Base-by-base conservation (phyloP, 2,797 vertebrate species). In the Anas acuta region DNA sequence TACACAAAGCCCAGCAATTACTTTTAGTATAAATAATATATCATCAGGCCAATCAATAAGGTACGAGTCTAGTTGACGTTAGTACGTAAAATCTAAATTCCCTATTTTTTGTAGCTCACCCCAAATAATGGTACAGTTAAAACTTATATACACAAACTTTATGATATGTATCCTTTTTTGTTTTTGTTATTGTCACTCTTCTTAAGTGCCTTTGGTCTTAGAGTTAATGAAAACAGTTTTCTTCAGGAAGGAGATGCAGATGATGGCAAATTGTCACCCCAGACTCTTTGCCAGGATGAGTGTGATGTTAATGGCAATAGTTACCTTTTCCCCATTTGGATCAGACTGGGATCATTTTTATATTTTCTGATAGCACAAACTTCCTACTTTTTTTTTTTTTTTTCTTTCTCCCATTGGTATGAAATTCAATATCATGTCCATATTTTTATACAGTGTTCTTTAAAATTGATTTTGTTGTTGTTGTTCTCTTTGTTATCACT, bases 401-500 rank as follows among this genome's bases (percentile, higher is more conserved):
- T 45, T 45, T 10, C 19, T 45, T 19, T 19, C 43, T 19, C 43
- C 75, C 1, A 0, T 41, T 72, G 25, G 5, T 10, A 65, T 75
- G 8, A 4, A 78, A 57, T 72, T 69, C 0, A 0, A 20, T 56
- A 67, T 41, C 8, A 16, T 41, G 39, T 39, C 4, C 57, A 21
- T 76, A 47, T 76, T 76, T 76, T 1, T 57, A 8, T 16, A 5
- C 20, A 4, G n/a, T 81, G 28, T 30, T 1, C 13, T 72, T 72
- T 47, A 76, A 43, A 32, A 53, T 47, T 20, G 17, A 43, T 43
- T 43, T 39, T 39, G 39, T 41, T 17, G 41, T 41, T 41, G 41
- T 43, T 53, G 19, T 51, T 85, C 22, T 43, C 8, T 73, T 80
- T 77, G 16, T 82, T 81, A 51, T 54, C 11, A 74, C 28, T 67